These are phyloP conservation scores for Magallana angulata DNA, from an alignment of 1,140 invertebrate genomes.

Conservation along the genomic window DNA sequence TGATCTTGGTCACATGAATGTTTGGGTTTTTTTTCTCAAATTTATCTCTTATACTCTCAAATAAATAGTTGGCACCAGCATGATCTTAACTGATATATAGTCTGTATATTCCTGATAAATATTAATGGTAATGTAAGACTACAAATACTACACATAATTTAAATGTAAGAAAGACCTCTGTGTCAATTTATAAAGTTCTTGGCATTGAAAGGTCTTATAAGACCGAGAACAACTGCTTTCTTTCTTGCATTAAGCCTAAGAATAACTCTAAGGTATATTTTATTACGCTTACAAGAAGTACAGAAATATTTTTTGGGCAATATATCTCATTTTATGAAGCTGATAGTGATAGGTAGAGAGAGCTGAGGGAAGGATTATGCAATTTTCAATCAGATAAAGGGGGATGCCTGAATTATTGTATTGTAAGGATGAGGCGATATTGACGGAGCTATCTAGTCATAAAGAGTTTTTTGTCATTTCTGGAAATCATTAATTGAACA, in stretches of 20 bases:
- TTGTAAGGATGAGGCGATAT: background rate
- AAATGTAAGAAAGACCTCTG: no score
- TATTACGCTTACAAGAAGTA: background rate
- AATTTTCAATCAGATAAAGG: background rate
- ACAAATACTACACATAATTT: no score
- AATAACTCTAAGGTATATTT: background rate
- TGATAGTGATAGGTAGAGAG: constrained; percentile 21
- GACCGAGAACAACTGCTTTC: no score
- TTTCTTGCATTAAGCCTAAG: background rate
- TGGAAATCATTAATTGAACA: no score
- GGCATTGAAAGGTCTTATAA: no score
- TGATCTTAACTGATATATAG: background rate
- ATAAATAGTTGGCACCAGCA: constrained; percentile 9
- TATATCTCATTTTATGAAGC: background rate
- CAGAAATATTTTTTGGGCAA: background rate
- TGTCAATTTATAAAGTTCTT: no score
- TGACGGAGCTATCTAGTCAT: background rate
- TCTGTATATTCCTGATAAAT: no score
- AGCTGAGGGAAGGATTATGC: background rate
- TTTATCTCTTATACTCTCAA: background rate
- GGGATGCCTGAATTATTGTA: background rate
- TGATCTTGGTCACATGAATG: no score
- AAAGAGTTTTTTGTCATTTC: no score
- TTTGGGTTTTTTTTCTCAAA: no score
- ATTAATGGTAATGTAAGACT: no score